These are phyloP conservation scores for Penaeus monodon DNA, from an alignment of 2,888 invertebrate species.

Conservation along the genomic window DNA sequence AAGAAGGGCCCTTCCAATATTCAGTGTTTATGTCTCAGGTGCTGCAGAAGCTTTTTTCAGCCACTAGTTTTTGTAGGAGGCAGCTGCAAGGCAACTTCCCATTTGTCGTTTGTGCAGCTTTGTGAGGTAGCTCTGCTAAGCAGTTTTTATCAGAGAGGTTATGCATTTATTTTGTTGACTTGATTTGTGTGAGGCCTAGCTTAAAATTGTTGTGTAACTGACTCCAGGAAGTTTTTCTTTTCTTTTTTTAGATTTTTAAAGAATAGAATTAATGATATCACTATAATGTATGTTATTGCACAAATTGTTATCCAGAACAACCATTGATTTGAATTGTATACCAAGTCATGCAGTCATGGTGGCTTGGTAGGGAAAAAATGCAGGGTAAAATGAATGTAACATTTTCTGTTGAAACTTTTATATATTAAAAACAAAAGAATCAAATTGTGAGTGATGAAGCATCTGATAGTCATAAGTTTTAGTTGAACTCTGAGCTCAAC, in stretches of 20 bases:
- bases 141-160: slow-evolving; percentile 15
- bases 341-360: not conserved
- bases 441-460: slow-evolving; percentile 22
- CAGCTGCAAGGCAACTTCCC: slow-evolving; percentile 9
- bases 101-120: slow-evolving; percentile 16
- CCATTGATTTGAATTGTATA: slow-evolving; percentile 21
- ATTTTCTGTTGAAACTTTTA: slow-evolving; percentile 16
- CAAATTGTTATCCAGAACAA: slow-evolving; percentile 35
- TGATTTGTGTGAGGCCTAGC: slow-evolving; percentile 22
- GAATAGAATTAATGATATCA: too few relatives aligned
- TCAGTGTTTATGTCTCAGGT: slow-evolving; percentile 49
- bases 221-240: slow-evolving; percentile 20
- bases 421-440: slow-evolving; percentile 25
- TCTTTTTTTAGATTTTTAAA: too few relatives aligned
- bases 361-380: slow-evolving; percentile 10
- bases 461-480: slow-evolving; percentile 22
- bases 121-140: slow-evolving; percentile 8
- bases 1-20: slow-evolving; percentile 39
- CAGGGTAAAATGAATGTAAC: slow-evolving; percentile 29
- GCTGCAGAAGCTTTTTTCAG: slow-evolving; percentile 40
- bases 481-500: slow-evolving; percentile 20
- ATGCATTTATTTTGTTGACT: slow-evolving; percentile 45
- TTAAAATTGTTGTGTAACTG: slow-evolving; percentile 7
- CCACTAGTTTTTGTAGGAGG: slow-evolving; percentile 4
- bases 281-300: slow-evolving; percentile 19